A percentile compares a stretch with the other conserved stretches of the same genome.
Conservation (phyloP, 2,113 vertebrate species). For the Galbula dea region DNA sequence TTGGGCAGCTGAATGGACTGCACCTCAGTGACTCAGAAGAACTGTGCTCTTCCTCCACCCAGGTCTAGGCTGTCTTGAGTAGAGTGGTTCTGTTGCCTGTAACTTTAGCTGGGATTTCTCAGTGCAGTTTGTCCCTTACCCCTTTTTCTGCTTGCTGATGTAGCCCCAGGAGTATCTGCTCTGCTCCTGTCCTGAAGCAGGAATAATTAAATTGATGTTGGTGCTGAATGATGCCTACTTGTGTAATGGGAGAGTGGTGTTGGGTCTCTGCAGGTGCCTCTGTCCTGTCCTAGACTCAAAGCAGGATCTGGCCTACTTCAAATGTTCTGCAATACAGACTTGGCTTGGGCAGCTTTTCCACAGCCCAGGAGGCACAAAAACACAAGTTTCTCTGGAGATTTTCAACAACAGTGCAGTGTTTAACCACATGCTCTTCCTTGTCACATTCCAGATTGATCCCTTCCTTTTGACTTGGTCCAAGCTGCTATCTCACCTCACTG, state of each 20-base stretch:
- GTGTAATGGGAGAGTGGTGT: neutral
- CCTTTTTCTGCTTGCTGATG: constrained; percentile 35
- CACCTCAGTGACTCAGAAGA: constrained; percentile 23
- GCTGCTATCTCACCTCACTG: neutral
- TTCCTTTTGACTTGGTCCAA: neutral
- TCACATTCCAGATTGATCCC: neutral
- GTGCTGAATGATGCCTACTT: constrained; percentile 40
- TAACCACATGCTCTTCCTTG: neutral
- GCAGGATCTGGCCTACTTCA: neutral
- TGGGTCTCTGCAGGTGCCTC: neutral
- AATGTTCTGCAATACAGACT: fast-evolving
- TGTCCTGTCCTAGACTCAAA: neutral
- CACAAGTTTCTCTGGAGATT: neutral
- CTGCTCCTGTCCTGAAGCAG: constrained; percentile 44
- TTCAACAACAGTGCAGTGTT: neutral
- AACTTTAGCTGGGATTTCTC: constrained; percentile 43
- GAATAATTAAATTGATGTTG: constrained; percentile 69
- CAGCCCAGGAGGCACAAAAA: neutral
- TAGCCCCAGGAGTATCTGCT: constrained; percentile 30
- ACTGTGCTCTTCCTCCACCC: neutral
- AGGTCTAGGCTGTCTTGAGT: constrained; percentile 9
- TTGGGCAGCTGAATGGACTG: constrained; percentile 4
- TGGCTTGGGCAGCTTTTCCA: neutral
- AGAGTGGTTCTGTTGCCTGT: constrained; percentile 20
- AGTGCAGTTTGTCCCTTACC: neutral